Evolutionary conservation across 2,888 invertebrate species (phyloP).

Genomic region (Ophion obscuratus): DNA sequence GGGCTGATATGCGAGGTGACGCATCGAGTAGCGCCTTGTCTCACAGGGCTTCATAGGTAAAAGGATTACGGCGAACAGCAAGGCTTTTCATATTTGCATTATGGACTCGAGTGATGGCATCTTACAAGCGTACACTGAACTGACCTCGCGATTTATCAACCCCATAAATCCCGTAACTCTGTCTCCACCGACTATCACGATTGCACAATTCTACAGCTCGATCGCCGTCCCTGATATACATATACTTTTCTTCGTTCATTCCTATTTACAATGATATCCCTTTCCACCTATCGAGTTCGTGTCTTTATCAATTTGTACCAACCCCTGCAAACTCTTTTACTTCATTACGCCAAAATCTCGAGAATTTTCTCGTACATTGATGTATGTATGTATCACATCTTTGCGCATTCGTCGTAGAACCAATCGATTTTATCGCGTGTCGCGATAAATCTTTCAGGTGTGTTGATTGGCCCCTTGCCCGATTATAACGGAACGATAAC

Average conservation of each 20-base stretch:
- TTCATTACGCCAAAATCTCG: background rate
- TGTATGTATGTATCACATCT: background rate
- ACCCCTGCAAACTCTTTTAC: slow-evolving; percentile 5
- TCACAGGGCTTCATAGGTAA: slow-evolving; percentile 68
- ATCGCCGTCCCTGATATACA: background rate
- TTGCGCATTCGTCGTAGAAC: slow-evolving; percentile 30
- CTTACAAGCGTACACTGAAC: slow-evolving; percentile 22
- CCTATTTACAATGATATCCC: background rate
- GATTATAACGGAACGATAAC: slow-evolving; percentile 63
- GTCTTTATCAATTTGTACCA: slow-evolving; percentile 13
- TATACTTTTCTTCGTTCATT: background rate
- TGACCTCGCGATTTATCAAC: slow-evolving; percentile 52
- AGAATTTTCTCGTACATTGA: slow-evolving; percentile 8
- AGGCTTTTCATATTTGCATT: slow-evolving; percentile 52
- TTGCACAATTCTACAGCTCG: slow-evolving; percentile 13
- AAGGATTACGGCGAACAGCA: slow-evolving; percentile 63
- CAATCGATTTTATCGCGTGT: slow-evolving; percentile 55
- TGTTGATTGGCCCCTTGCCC: slow-evolving; percentile 32
- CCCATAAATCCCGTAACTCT: slow-evolving; percentile 6
- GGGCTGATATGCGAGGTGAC: slow-evolving; percentile 51
- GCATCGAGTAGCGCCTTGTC: slow-evolving; percentile 61
- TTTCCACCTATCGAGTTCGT: background rate
- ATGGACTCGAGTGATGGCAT: slow-evolving; percentile 1
- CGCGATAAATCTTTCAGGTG: slow-evolving; percentile 51
- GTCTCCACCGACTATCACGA: slow-evolving; percentile 47